Base-by-base conservation (phyloP, 2,888 invertebrate genomes). In the Drosophila formosana region DNA sequence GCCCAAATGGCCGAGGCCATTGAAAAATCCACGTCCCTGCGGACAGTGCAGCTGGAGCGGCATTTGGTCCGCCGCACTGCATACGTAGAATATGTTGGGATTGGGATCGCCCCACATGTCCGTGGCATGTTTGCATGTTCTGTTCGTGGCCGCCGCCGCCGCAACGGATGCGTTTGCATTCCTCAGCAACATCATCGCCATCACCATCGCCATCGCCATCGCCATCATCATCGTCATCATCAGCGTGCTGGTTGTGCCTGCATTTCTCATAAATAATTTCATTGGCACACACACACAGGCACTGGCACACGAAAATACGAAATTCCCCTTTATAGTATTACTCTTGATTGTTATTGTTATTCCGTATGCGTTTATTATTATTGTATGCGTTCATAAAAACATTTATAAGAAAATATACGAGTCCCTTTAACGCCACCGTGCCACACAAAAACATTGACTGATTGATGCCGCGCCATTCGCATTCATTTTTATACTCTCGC, bases 41-140 rank as follows among this genome's bases (percentile, higher is more conserved):
- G 83, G 82, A 71, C 91, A 91, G 3, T 63, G 70, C 50, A 85
- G 56, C 50, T 78, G 75, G 55, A 80, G 63, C 11, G 90, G 66
- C 71, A 66, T 61, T 64, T 88, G 87, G 65, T 80, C 88, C 30
- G 51, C 69, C 58, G 58, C 72, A 66, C 89, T 80, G 72, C 91
- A 91, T 32, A 89, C 82, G 81, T 85, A 87, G 72, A 88, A 89
- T 72, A 89, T 72, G 75, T 87, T 90, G 57, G 91, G 91, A 83
- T 91, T 78, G 53, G 77, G 80, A 77, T 80, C 84, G 67, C 91
- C 91, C 91, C 91, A 90, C 81, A 88, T 79, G 70, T 77, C 78
- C 56, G 78, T 72, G 78, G 77, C 70, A 65, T 85, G 89, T 83
- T 89, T 82, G 85, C 89, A 88, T 82, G 80, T 80, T 72, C 72